Percentiles rank a stretch among this genome's conserved stretches.
These are phyloP conservation scores for Dioctria linearis DNA, from an alignment of 2,888 invertebrate species.

Conservation along the genomic window DNA sequence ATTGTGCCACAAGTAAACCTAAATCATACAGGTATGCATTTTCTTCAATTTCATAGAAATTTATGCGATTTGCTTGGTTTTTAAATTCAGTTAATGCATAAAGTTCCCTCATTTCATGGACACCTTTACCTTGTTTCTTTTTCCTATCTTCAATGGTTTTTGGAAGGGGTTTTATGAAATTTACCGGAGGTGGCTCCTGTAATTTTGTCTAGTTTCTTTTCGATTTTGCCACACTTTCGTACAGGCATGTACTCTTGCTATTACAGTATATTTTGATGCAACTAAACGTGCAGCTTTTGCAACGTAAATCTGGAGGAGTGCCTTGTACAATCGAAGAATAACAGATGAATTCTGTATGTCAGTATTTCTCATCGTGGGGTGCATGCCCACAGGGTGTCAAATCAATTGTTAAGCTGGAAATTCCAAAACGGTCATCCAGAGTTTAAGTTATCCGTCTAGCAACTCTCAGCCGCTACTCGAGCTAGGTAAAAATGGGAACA, in stretches of 20 bases:
- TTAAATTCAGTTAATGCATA: constrained; percentile 98
- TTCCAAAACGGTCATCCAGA: no score
- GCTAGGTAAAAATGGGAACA: no score
- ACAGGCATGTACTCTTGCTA: constrained; percentile 95
- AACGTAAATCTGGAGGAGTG: constrained; percentile 90
- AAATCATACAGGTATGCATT: constrained; percentile 99
- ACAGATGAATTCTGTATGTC: constrained; percentile 94
- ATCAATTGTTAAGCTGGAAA: no score
- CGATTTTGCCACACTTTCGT: constrained; percentile 93
- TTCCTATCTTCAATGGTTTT: constrained; percentile 71
- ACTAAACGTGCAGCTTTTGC: constrained; percentile 95
- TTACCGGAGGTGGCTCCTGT: constrained; percentile 97
- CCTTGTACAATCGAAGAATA: constrained; percentile 94
- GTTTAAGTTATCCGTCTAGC: no score
- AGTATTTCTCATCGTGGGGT: no score
- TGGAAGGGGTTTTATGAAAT: constrained; percentile 87
- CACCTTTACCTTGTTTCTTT: no score
- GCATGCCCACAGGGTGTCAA: no score
- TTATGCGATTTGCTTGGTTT: constrained; percentile 97
- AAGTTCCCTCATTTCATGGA: constrained; percentile 98
- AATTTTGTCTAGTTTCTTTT: constrained; percentile 97
- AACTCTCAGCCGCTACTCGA: no score
- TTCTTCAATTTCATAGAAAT: constrained; percentile 99
- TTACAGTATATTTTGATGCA: constrained; percentile 93
- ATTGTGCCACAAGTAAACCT: constrained; percentile 95